These are phyloP conservation scores for Petaurus breviceps DNA, from an alignment of 2,113 vertebrate genomes.

Conservation along the genomic window DNA sequence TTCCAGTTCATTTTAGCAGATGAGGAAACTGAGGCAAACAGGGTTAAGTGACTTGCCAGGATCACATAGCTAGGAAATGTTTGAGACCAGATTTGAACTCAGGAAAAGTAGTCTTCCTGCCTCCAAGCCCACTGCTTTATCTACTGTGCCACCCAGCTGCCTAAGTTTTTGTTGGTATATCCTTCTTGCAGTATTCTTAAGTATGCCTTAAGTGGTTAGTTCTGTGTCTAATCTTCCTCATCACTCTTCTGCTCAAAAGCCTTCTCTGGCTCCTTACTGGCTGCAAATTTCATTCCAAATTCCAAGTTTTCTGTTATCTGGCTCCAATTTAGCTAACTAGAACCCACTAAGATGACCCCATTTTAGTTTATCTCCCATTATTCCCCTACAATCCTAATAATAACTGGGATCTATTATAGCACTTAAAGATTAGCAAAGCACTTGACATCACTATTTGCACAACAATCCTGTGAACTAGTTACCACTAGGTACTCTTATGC, in stretches of 20 bases:
- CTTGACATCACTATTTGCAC: not conserved
- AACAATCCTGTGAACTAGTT: not conserved
- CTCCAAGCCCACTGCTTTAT: not conserved
- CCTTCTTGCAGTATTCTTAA: not conserved
- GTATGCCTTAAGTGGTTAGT: not conserved
- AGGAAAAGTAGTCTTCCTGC: not conserved
- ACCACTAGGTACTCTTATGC: not conserved
- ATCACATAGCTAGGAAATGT: not conserved
- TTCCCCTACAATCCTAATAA: not conserved
- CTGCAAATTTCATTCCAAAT: not conserved
- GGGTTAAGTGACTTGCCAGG: not conserved
- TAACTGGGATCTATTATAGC: not conserved
- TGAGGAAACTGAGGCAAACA: not conserved
- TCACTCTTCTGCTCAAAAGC: not conserved
- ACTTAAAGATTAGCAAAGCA: not conserved
- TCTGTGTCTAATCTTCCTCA: not conserved
- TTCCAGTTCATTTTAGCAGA: not conserved
- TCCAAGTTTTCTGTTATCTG: not conserved
- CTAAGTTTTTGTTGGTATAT: not conserved
- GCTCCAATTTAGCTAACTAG: not conserved
- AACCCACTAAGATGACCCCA: not conserved
- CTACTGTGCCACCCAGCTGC: not conserved
- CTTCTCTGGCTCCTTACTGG: not conserved
- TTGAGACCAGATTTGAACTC: not conserved
- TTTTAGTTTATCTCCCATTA: not conserved